These are phyloP conservation scores for Thunnus thynnus DNA, from an alignment of 2,113 vertebrate species.

Conservation along the genomic window DNA sequence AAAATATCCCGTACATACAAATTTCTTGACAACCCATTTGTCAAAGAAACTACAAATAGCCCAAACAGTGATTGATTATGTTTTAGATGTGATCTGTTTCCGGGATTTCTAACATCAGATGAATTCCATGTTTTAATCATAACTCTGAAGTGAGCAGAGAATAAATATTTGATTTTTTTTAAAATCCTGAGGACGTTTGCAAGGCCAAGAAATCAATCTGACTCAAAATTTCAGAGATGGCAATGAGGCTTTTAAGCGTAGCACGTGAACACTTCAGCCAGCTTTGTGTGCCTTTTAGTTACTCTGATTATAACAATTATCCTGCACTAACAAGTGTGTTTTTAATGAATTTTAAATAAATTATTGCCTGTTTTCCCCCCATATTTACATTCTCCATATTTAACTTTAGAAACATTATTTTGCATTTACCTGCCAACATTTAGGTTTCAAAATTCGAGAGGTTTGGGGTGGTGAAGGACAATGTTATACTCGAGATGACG, in stretches of 20 bases:
- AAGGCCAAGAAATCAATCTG: neutral
- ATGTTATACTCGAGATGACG: too few species aligned
- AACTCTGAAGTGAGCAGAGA: neutral
- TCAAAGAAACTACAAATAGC: neutral
- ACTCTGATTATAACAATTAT: slow-evolving; percentile 13
- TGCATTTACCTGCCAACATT: too few species aligned
- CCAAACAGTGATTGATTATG: neutral
- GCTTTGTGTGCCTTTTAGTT: neutral
- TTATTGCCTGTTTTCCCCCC: neutral
- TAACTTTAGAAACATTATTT: neutral
- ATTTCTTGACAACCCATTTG: neutral
- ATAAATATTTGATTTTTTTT: neutral
- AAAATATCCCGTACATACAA: neutral
- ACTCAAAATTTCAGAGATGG: neutral
- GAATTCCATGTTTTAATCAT: slow-evolving; percentile 11
- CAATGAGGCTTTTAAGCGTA: neutral
- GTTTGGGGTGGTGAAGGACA: too few species aligned
- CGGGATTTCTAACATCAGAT: slow-evolving; percentile 3
- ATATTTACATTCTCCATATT: neutral
- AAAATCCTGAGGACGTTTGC: neutral
- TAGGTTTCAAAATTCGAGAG: too few species aligned
- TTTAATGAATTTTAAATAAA: slow-evolving; percentile 16
- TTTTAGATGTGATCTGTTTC: neutral
- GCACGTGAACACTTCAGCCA: neutral
- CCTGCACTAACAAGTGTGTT: neutral